Evolutionary conservation across 2,888 invertebrate genomes (phyloP), one percentile per base, ranked within the genome.

Genomic region (Himalopsyche japonica): DNA sequence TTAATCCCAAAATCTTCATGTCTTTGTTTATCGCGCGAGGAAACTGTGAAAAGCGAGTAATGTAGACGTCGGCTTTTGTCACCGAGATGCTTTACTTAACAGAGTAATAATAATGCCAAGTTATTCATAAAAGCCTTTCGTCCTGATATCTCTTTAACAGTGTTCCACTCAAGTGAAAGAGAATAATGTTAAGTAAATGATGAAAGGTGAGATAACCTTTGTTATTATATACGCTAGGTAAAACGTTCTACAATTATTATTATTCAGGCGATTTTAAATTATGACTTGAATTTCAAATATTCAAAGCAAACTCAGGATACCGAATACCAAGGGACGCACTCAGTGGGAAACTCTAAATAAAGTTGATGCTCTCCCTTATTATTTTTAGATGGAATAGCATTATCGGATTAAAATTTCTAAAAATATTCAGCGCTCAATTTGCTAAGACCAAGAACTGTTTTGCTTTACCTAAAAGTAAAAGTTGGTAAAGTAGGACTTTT

Each of bases 21-120:
- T 70, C 70, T 27, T 70, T 70, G 70, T 70, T 70, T 70, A 70
- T 70, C 70, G 70, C 70, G 70, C 70, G 24, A 70, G 70, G 70
- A 70, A 70, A 70, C 70, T 70, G 70, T 70, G 70, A 70, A 70
- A 70, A 70, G 70, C 70, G 70, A 70, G 70, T 70, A 70, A 70
- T 70, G 70, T 70, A 70, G 70, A 70, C 27, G 70, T 70, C 70
- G 70, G 70, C 70, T 70, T 70, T 70, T 70, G 70, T 70, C 70
- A 70, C 70, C 27, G 70, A 27, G 70, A 70, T 27, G 70, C 70
- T 27, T 70, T 70, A 70, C 27, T 70, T 27, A 70, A 70, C 70
- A 27, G 70, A 70, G 70, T 70, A 70, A 70, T 70, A 70, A 70
- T 70, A 70, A 70, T 70, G 70, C 27, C 70, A 70, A 70, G 70